These are phyloP conservation scores for Rhynchotus rufescens DNA, from an alignment of 2,797 vertebrate genomes.

Conservation along the genomic window DNA sequence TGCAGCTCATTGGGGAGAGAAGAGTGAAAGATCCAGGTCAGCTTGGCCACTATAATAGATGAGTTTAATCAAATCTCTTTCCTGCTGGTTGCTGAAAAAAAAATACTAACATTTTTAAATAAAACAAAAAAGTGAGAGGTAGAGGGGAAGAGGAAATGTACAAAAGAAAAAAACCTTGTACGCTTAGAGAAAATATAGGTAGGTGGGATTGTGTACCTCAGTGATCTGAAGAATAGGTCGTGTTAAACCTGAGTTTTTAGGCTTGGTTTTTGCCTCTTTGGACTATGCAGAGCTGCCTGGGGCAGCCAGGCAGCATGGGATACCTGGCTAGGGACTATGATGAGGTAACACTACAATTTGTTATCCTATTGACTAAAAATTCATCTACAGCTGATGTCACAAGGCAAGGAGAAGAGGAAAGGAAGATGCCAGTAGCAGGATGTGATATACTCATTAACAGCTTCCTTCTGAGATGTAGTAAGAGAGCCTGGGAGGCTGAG, in stretches of 20 bases:
- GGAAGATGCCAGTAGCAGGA: neutral
- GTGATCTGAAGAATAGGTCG: too few species aligned
- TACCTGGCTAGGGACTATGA: neutral
- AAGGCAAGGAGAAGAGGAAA: neutral
- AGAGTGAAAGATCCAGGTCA: conserved; percentile 72
- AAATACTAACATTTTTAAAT: conserved; percentile 49
- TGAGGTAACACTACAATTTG: neutral
- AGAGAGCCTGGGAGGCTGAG: neutral
- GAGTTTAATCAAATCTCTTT: conserved; percentile 74
- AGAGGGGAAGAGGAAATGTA: neutral
- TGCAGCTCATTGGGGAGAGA: conserved; percentile 59
- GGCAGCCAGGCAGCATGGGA: neutral
- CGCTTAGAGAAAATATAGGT: neutral
- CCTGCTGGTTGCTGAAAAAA: conserved; percentile 72
- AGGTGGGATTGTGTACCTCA: neutral
- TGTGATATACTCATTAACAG: neutral
- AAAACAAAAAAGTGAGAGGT: neutral
- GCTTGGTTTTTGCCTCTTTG: too few species aligned
- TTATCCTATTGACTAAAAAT: neutral
- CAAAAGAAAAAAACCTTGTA: neutral
- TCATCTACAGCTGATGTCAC: neutral
- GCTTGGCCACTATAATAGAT: conserved; percentile 44
- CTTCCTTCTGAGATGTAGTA: neutral
- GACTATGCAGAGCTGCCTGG: neutral
- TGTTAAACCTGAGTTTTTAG: neutral